Base-by-base conservation (phyloP, 2,113 vertebrate species). In the Callipepla squamata region DNA sequence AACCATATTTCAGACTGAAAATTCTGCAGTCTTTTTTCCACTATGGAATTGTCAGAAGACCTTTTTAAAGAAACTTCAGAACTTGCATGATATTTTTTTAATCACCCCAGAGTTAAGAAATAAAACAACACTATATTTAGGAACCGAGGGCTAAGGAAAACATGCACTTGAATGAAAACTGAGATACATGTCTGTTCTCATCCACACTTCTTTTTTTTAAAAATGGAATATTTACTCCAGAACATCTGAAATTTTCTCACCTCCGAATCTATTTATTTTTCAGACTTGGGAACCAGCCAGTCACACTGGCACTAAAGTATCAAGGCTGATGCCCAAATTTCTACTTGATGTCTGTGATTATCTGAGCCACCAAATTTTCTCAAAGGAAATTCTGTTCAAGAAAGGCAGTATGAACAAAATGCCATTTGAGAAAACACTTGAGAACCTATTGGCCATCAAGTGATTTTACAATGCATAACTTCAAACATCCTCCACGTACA, bases 401-500 rank as follows among this genome's bases (percentile, higher is more conserved):
- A 40, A 7, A 55, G 45, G 53, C 13, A 45, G 3, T 28, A 48
- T 1, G 5, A 80, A 77, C 11, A 70, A 83, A 87, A 80, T 0
- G 0, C 26, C n/a, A 44, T 80, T 48, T 32, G n/a, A 87, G 42
- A 87, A 75, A 44, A 11, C 51, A 1, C 66, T 11, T 3, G 19
- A 81, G 89, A 92, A 34, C 23, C 38, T 23, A 51, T 4, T 14
- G 5, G 8, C 11, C n/a, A 73, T 44, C 25, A 48, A 68, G 61
- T 5, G 18, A 32, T 77, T 85, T 77, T 28, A 40, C 72, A 66
- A 22, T 2, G 11, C 0, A 0, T 8, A 58, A 85, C 17, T 47
- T 47, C 7, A 44, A 73, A 42, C 11, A 11, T 1, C 6, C 48
- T 13, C n/a, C 0, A 0, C 5, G 4, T 44, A 34, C 40, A 36